Percentiles rank a stretch among this genome's conserved stretches.
Conservation (phyloP, 2,113 vertebrate species). For the Macheiramphus alcinus region DNA sequence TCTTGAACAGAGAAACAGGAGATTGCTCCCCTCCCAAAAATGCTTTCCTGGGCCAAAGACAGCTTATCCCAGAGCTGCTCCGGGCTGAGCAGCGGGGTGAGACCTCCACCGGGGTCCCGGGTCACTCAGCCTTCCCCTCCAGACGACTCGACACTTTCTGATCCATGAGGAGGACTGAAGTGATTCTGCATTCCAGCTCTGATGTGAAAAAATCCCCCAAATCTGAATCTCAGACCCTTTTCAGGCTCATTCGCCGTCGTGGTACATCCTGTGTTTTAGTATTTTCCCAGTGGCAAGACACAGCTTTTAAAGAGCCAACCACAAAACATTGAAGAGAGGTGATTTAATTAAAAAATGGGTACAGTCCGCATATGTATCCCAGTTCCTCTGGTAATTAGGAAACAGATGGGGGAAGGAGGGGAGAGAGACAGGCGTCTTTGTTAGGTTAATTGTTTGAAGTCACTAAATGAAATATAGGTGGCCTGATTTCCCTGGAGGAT, state of each 20-base stretch:
- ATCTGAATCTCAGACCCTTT: not conserved
- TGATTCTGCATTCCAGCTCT: not conserved
- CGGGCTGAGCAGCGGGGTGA: rapidly evolving
- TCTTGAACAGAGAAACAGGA: not conserved
- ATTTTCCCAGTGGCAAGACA: not conserved
- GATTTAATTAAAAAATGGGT: not conserved
- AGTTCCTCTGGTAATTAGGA: not conserved
- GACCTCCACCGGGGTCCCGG: rapidly evolving
- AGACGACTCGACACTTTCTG: not conserved
- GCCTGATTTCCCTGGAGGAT: not conserved
- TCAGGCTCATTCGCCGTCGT: rapidly evolving
- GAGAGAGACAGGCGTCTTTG: not conserved
- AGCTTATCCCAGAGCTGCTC: not conserved
- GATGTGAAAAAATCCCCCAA: not conserved
- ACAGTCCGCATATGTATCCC: not conserved
- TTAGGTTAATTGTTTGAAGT: constrained; percentile 10
- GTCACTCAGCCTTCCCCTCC: not conserved
- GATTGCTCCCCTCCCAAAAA: not conserved
- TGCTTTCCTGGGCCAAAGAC: not conserved
- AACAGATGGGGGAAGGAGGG: not conserved
- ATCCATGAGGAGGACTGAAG: not conserved
- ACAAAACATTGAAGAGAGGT: not conserved
- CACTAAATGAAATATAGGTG: not conserved
- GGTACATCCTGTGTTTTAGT: not conserved
- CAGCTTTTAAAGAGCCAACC: not conserved